Conservation (phyloP, 1,140 invertebrate species). For the Tetragnatha versicolor region DNA sequence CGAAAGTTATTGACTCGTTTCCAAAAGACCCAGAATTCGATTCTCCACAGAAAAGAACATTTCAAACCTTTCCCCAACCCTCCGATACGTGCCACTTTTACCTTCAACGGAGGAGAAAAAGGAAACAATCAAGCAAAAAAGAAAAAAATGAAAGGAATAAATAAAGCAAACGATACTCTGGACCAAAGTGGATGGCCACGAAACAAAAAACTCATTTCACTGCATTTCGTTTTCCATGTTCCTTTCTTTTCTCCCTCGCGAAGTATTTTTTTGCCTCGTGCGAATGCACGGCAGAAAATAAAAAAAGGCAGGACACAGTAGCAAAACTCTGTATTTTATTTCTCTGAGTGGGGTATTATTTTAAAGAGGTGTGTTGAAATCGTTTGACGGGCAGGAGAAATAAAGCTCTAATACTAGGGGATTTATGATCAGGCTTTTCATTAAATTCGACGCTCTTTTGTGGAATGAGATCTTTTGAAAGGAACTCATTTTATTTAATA, state of each 20-base stretch:
- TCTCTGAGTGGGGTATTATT: too few species aligned
- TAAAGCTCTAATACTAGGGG: too few species aligned
- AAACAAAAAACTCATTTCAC: conserved; percentile 21
- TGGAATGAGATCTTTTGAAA: too few species aligned
- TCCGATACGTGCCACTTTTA: not conserved
- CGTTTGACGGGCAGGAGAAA: too few species aligned
- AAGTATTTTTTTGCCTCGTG: not conserved
- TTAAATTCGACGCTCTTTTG: too few species aligned
- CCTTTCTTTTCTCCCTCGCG: not conserved
- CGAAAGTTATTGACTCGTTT: not conserved
- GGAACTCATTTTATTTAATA: too few species aligned
- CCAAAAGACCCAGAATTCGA: not conserved
- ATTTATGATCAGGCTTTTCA: too few species aligned
- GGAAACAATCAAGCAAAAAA: too few species aligned
- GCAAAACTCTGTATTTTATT: too few species aligned
- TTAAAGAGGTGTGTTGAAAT: too few species aligned
- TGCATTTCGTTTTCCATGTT: not conserved
- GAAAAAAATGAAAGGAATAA: too few species aligned
- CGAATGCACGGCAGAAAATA: not conserved
- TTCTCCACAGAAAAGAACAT: not conserved
- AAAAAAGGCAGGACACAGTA: not conserved
- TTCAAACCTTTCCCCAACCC: not conserved
- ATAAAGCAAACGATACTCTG: too few species aligned
- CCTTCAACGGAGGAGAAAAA: not conserved
- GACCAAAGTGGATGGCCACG: not conserved